Percentiles rank a stretch among this genome's conserved stretches.
phyloP scores from a whole-genome alignment of 2,113 vertebrate genomes.

The Perca fluviatilis region DNA sequence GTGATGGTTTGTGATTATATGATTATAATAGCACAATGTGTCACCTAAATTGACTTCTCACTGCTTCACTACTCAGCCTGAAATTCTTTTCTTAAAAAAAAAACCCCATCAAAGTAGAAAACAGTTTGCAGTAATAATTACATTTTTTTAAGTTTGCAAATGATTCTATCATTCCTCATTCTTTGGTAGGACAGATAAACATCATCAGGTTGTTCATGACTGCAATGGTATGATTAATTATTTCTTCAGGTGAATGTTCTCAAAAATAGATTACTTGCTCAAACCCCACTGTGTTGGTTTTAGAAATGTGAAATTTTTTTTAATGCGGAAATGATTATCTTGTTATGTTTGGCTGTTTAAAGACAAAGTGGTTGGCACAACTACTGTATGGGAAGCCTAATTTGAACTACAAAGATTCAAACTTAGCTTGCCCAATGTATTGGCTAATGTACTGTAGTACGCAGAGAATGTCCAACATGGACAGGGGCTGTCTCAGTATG shows the following conservation, averaged over 20 bases:
- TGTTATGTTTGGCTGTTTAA: conserved; percentile 7
- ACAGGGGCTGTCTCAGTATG: neutral
- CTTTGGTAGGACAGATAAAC: conserved; percentile 3
- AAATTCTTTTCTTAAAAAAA: conserved; percentile 39
- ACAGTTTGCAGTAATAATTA: conserved; percentile 17
- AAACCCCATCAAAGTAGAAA: conserved; percentile 16
- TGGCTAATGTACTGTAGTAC: no score
- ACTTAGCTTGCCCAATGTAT: no score
- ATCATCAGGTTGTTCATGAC: conserved; percentile 9
- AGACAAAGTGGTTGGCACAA: neutral
- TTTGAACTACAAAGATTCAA: no score
- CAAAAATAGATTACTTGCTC: conserved; percentile 12
- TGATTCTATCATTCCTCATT: conserved; percentile 17
- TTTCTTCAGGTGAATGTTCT: neutral
- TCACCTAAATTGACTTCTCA: conserved; percentile 47
- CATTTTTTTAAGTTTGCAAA: conserved; percentile 22
- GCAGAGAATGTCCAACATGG: neutral
- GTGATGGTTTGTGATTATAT: conserved; percentile 50
- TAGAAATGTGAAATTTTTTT: neutral
- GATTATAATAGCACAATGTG: conserved; percentile 40
- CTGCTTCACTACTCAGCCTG: conserved; percentile 31
- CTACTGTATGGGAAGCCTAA: neutral
- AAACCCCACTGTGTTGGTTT: neutral
- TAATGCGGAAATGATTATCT: neutral
- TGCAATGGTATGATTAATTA: neutral